Percentiles rank a stretch among this genome's conserved stretches.
Conservation (phyloP, 2,113 vertebrate genomes). For the Heterotis niloticus region DNA sequence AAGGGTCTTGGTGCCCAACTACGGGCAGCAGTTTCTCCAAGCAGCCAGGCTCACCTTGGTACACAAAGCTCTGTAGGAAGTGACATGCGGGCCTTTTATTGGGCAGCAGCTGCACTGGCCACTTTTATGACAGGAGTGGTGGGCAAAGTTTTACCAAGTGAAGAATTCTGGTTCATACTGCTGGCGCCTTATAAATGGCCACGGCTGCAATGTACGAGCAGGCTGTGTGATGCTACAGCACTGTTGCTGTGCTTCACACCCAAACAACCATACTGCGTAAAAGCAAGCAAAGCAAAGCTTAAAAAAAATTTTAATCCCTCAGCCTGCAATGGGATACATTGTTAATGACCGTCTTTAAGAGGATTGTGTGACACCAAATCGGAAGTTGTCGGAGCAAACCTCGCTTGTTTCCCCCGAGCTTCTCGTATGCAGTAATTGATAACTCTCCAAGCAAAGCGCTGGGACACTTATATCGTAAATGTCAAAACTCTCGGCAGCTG, state of each 20-base stretch:
- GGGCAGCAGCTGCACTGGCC: slow-evolving; percentile 59
- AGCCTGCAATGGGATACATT: slow-evolving; percentile 62
- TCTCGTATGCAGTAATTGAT: slow-evolving; percentile 54
- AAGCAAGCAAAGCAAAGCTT: neutral
- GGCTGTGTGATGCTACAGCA: neutral
- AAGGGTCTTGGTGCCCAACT: neutral
- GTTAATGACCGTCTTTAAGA: slow-evolving; percentile 56
- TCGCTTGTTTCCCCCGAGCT: slow-evolving; percentile 45
- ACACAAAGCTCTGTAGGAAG: neutral
- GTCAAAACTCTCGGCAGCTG: slow-evolving; percentile 58
- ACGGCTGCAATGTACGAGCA: slow-evolving; percentile 15
- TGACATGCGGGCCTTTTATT: slow-evolving; percentile 41
- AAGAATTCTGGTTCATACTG: slow-evolving; percentile 56
- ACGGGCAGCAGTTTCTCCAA: neutral
- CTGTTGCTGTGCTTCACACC: neutral
- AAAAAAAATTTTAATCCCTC: neutral
- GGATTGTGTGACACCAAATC: slow-evolving; percentile 36
- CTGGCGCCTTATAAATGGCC: slow-evolving; percentile 52
- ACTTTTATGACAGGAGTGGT: slow-evolving; percentile 62
- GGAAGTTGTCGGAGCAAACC: slow-evolving; percentile 35
- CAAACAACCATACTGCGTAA: neutral
- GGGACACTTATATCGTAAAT: slow-evolving; percentile 53
- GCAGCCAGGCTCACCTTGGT: neutral
- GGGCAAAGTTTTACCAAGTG: slow-evolving; percentile 60
- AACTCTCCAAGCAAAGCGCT: slow-evolving; percentile 32